phyloP scores from a whole-genome alignment of 1,140 invertebrate genomes.

The Drosophila nebulosa region DNA sequence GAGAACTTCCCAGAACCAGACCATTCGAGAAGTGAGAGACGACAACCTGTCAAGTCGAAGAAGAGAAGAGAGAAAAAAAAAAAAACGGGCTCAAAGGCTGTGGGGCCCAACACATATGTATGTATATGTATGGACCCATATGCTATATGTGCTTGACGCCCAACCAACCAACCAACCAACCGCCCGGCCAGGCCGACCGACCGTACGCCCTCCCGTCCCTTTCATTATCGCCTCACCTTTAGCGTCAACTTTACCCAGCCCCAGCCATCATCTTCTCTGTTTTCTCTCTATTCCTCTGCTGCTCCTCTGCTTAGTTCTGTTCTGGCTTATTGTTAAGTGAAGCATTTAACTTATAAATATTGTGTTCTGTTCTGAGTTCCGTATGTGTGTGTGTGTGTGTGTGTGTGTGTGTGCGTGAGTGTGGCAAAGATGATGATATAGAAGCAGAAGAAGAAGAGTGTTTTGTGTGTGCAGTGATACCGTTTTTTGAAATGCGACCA shows the following conservation, averaged over 20 bases:
- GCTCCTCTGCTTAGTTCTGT: constrained; percentile 21
- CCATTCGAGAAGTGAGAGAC: constrained; percentile 19
- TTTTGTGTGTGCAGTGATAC: constrained; percentile 71
- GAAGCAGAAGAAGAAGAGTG: constrained; percentile 59
- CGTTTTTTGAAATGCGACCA: constrained; percentile 68
- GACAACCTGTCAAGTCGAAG: constrained; percentile 67
- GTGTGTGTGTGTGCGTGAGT: constrained; percentile 62
- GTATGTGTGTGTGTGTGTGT: constrained; percentile 35
- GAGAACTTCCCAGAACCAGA: constrained; percentile 69
- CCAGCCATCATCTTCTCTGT: not conserved
- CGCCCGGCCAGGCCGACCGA: constrained; percentile 11
- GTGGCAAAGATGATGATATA: constrained; percentile 31
- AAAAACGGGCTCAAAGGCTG: constrained; percentile 52
- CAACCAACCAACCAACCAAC: not conserved
- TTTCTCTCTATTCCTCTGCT: not conserved
- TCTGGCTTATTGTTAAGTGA: constrained; percentile 75
- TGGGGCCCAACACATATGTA: not conserved
- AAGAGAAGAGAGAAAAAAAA: too few species aligned
- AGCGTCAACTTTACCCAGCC: constrained; percentile 35
- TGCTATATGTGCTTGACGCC: constrained; percentile 57
- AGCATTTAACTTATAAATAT: constrained; percentile 80
- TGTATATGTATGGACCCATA: not conserved
- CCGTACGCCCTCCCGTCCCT: constrained; percentile 17
- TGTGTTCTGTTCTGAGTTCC: constrained; percentile 14
- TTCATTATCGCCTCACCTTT: constrained; percentile 73